These are phyloP conservation scores for Liparis tanakae DNA, from an alignment of 2,797 vertebrate genomes.

Conservation along the genomic window DNA sequence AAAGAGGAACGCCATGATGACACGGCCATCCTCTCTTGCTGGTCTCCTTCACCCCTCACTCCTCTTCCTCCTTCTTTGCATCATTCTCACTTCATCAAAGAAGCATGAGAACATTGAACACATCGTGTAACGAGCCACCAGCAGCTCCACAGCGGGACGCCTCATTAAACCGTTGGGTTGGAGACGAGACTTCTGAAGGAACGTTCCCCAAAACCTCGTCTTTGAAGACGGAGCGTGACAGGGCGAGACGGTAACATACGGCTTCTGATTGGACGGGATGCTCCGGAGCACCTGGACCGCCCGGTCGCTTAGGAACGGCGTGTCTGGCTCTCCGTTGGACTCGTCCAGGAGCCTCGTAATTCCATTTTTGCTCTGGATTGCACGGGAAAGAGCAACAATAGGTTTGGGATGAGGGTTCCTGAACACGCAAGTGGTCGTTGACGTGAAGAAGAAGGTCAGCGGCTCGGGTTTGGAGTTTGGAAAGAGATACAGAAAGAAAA, in stretches of 20 bases:
- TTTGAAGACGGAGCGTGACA: conserved; percentile 3
- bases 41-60: conserved; percentile 25
- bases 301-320: not conserved
- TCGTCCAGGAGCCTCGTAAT: not conserved
- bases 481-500: too few relatives aligned
- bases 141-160: conserved; percentile 25
- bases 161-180: conserved; percentile 59
- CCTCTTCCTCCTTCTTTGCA: conserved; percentile 1
- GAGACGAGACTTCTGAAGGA: conserved; percentile 30
- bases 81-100: not conserved
- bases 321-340: too few relatives aligned
- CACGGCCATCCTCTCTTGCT: conserved; percentile 38
- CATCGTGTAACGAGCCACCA: conserved; percentile 24
- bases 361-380: not conserved
- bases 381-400: not conserved
- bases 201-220: not conserved
- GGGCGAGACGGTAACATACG: not conserved
- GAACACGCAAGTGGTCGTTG: not conserved
- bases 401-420: not conserved
- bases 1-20: conserved; percentile 5
- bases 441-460: conserved; percentile 8
- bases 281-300: not conserved
- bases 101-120: not conserved
- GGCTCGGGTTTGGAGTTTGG: not conserved
- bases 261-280: not conserved